These are phyloP conservation scores for Amazona finschi DNA, from an alignment of 2,797 vertebrate species.

Conservation along the genomic window DNA sequence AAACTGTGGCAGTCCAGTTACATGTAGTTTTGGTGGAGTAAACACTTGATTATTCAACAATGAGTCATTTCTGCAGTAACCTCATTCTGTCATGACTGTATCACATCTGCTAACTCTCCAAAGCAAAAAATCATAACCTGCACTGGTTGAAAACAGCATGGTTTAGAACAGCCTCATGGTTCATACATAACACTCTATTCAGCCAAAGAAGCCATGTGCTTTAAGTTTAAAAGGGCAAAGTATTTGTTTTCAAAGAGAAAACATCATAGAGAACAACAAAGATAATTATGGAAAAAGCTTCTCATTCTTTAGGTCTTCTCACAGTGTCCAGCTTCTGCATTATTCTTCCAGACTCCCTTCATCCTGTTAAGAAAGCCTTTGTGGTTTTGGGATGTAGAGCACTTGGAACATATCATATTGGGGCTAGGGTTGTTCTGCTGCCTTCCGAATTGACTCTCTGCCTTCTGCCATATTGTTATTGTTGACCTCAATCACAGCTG, in stretches of 20 bases:
- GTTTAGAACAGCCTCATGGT: neutral
- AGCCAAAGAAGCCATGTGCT: neutral
- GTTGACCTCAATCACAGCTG: neutral
- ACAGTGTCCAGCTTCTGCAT: neutral
- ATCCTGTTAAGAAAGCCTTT: neutral
- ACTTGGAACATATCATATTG: neutral
- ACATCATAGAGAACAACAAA: neutral
- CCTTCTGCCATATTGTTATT: neutral
- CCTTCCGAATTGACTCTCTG: neutral
- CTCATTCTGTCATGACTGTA: constrained; percentile 71
- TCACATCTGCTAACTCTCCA: constrained; percentile 48
- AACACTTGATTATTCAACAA: constrained; percentile 69
- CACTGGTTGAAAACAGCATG: neutral
- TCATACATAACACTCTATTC: constrained; percentile 10
- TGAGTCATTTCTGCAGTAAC: constrained; percentile 71
- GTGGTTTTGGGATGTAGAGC: neutral
- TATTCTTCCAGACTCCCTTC: neutral
- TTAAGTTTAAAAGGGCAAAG: neutral
- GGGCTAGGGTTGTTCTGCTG: neutral
- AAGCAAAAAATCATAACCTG: constrained; percentile 36
- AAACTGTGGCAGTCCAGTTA: constrained; percentile 56
- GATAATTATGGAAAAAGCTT: neutral
- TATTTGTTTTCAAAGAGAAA: constrained; percentile 13
- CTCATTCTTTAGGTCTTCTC: neutral
- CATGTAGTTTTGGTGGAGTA: constrained; percentile 55